Conservation (phyloP, 30 jellyfish, hydroid and myxozoan species). For the Clytia hemisphaerica region DNA sequence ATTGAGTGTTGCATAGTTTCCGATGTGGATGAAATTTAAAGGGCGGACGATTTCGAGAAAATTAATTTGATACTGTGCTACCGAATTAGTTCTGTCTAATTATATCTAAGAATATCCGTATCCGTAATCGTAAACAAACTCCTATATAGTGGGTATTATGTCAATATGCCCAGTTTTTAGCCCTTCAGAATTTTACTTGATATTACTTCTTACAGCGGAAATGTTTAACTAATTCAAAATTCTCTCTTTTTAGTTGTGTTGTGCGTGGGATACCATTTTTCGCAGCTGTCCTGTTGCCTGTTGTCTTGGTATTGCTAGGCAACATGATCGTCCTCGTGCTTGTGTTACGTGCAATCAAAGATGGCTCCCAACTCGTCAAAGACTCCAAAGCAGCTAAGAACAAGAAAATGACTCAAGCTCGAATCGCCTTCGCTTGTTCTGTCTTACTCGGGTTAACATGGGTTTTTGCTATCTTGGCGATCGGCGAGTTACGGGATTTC, state of each 20-base stretch:
- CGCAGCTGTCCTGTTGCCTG: slow-evolving; percentile 18
- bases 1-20: too few species aligned
- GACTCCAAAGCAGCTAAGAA: background rate
- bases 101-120: too few species aligned
- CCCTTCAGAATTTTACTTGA: too few species aligned
- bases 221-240: too few species aligned
- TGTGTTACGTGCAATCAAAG: slow-evolving; percentile 16
- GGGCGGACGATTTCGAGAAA: too few species aligned
- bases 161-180: too few species aligned
- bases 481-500: slow-evolving; percentile 27
- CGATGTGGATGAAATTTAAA: too few species aligned
- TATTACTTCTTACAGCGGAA: too few species aligned
- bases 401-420: slow-evolving; percentile 17
- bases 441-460: slow-evolving; percentile 36
- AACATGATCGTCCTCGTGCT: slow-evolving; percentile 5
- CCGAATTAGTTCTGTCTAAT: too few species aligned
- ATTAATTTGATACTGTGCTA: too few species aligned
- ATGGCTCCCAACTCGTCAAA: background rate
- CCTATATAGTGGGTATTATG: too few species aligned
- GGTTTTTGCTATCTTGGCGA: slow-evolving; percentile 30
- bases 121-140: too few species aligned
- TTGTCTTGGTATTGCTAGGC: slow-evolving; percentile 3
- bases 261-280: slow-evolving; percentile 28
- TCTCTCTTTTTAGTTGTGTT: slow-evolving; percentile 19
- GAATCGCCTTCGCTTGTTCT: slow-evolving; percentile 37